Evolutionary conservation across 2,888 invertebrate genomes (phyloP).

Genomic region (Mythimna lalbum): DNA sequence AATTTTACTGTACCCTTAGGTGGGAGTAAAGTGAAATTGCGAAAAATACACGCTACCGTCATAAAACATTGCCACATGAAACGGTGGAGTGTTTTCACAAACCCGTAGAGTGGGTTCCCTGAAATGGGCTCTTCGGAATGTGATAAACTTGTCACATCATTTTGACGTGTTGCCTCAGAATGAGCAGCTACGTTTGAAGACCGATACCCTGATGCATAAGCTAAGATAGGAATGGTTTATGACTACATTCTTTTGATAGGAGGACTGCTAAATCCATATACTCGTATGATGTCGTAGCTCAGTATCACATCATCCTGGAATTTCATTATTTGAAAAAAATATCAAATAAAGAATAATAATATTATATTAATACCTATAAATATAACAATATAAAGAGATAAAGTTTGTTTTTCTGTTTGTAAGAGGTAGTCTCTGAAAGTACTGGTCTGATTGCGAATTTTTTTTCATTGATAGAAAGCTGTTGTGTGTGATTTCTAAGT

Average conservation of each 20-base stretch:
- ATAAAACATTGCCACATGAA: slow-evolving; percentile 55
- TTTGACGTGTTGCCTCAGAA: slow-evolving; percentile 31
- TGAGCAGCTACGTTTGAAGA: slow-evolving; percentile 11
- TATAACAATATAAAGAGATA: too few species aligned
- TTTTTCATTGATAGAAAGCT: too few species aligned
- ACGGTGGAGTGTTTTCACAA: slow-evolving; percentile 33
- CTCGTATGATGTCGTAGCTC: too few species aligned
- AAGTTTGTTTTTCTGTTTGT: too few species aligned
- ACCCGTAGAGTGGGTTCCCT: slow-evolving; percentile 38
- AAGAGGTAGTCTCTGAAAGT: too few species aligned
- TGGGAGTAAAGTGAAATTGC: slow-evolving; percentile 52
- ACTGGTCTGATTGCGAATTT: too few species aligned
- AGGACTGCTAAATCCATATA: neutral
- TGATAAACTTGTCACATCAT: slow-evolving; percentile 58
- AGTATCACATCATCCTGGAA: neutral
- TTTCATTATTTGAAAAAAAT: too few species aligned
- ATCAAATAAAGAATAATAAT: too few species aligned
- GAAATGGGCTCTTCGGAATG: slow-evolving; percentile 52
- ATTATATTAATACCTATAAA: too few species aligned
- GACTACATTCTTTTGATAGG: neutral
- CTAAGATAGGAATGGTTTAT: slow-evolving; percentile 13
- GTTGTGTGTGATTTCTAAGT: too few species aligned
- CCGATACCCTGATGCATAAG: slow-evolving; percentile 1
- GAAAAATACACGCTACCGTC: slow-evolving; percentile 47
- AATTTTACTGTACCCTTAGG: slow-evolving; percentile 47